Conservation (phyloP, 2,797 vertebrate species). For the Momotus momota region DNA sequence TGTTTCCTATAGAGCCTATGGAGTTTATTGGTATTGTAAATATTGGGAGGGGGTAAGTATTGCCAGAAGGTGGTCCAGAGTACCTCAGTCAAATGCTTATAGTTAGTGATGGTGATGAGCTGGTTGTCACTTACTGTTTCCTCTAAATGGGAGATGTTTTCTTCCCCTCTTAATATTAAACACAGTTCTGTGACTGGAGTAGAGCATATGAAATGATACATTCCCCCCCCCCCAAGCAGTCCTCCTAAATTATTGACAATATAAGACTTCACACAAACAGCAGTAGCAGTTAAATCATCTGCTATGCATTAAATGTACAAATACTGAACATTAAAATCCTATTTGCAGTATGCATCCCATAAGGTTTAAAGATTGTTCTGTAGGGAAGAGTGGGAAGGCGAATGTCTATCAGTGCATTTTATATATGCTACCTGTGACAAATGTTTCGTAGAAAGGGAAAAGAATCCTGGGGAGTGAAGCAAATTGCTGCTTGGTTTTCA, state of each 20-base stretch:
- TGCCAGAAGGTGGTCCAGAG: neutral
- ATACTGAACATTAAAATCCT: slow-evolving; percentile 27
- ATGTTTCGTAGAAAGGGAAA: neutral
- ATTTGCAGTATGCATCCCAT: neutral
- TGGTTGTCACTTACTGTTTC: neutral
- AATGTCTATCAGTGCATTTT: slow-evolving; percentile 45
- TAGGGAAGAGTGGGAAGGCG: slow-evolving; percentile 17
- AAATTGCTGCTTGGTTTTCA: neutral
- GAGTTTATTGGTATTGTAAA: neutral
- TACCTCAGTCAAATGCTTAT: neutral
- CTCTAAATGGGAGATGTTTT: neutral
- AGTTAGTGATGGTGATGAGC: neutral
- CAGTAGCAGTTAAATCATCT: slow-evolving; percentile 11
- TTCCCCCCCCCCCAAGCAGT: neutral
- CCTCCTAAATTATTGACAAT: neutral
- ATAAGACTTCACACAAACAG: neutral
- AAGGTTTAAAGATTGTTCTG: slow-evolving; percentile 10
- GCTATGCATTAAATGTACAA: neutral
- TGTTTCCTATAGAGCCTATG: neutral
- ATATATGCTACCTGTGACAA: slow-evolving; percentile 41
- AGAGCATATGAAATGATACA: neutral
- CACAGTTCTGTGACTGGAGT: neutral
- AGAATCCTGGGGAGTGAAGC: neutral
- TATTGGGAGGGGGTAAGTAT: neutral
- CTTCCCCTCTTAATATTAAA: neutral